These are phyloP conservation scores for Ophioderma brevispina DNA, from an alignment of 35 echinoderm and acorn worm species.

Conservation along the genomic window DNA sequence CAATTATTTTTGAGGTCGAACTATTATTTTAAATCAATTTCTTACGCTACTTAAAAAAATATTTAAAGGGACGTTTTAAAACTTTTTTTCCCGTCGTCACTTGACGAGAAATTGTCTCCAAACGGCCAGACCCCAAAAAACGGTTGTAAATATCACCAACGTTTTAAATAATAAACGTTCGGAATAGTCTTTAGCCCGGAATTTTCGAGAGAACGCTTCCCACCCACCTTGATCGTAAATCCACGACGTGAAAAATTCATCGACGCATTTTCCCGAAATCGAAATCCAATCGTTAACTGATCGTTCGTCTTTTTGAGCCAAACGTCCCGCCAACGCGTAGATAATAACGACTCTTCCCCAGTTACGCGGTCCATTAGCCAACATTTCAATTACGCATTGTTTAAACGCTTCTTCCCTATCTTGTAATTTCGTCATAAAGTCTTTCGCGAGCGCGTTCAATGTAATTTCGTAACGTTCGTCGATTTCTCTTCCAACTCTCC, in stretches of 20 bases:
- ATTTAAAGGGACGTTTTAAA: too few species aligned
- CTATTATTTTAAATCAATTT: too few species aligned
- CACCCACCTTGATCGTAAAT: constrained; percentile 95
- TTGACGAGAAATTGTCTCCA: too few species aligned
- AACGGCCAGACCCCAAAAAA: too few species aligned
- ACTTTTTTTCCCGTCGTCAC: too few species aligned
- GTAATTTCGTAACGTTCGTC: constrained; percentile 90
- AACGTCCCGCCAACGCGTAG: constrained; percentile 91
- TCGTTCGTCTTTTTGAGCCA: constrained; percentile 88
- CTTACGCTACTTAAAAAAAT: too few species aligned
- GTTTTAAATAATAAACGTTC: too few species aligned
- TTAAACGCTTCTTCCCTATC: constrained; percentile 75
- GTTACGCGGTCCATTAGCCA: constrained; percentile 88
- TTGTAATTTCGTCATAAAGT: constrained; percentile 49
- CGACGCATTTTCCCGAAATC: constrained; percentile 82
- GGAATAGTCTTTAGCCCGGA: too few species aligned
- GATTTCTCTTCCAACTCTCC: constrained; percentile 92
- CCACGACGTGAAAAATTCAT: constrained; percentile 60
- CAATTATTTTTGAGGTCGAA: too few species aligned
- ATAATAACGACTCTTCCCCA: constrained; percentile 96
- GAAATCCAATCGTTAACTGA: constrained; percentile 58
- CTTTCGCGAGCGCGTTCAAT: constrained; percentile 78
- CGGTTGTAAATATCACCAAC: too few species aligned
- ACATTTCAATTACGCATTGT: constrained; percentile 85
- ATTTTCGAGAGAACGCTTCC: too few species aligned